A percentile compares a stretch with the other conserved stretches of the same genome.
phyloP scores from a whole-genome alignment of 1,140 invertebrate species.

The Diploscapter pachys region DNA sequence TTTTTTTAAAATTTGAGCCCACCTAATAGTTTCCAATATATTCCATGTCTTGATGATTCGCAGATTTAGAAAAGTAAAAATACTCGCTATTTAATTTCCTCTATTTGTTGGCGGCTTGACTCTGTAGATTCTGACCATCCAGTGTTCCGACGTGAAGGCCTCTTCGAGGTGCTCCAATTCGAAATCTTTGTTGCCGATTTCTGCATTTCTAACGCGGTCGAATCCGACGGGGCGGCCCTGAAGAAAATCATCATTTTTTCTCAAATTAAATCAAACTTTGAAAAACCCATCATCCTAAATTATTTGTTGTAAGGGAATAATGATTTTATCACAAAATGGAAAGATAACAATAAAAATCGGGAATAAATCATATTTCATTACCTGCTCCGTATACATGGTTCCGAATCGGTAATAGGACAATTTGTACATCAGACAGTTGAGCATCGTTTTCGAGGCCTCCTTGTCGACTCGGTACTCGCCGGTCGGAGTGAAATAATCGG shows the following conservation, averaged over 20 bases:
- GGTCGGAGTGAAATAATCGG: too few relatives aligned
- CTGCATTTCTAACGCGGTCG: slow-evolving; percentile 85
- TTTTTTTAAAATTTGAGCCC: too few relatives aligned
- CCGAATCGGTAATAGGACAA: slow-evolving; percentile 31
- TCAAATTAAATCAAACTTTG: slow-evolving; percentile 10
- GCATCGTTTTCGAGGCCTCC: too few relatives aligned
- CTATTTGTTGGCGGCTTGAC: slow-evolving; percentile 66
- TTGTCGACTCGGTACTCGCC: too few relatives aligned
- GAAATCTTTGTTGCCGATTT: slow-evolving; percentile 95
- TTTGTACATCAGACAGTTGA: slow-evolving; percentile 15
- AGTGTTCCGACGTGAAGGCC: slow-evolving; percentile 96
- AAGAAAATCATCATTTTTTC: slow-evolving; percentile 63
- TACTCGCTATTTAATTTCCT: neutral
- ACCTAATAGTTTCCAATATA: too few relatives aligned
- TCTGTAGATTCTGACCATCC: slow-evolving; percentile 89
- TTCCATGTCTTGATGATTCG: too few relatives aligned
- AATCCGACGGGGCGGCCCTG: slow-evolving; percentile 79
- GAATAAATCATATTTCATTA: slow-evolving; percentile 25
- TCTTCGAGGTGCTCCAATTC: slow-evolving; percentile 92
- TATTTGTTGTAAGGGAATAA: neutral
- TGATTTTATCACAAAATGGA: too few relatives aligned
- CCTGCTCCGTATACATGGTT: slow-evolving; percentile 21
- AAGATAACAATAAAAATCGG: neutral
- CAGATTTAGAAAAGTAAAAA: too few relatives aligned
- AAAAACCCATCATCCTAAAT: neutral